phyloP scores from a whole-genome alignment of 2,888 invertebrate genomes.

The Polyommatus iphigenia region DNA sequence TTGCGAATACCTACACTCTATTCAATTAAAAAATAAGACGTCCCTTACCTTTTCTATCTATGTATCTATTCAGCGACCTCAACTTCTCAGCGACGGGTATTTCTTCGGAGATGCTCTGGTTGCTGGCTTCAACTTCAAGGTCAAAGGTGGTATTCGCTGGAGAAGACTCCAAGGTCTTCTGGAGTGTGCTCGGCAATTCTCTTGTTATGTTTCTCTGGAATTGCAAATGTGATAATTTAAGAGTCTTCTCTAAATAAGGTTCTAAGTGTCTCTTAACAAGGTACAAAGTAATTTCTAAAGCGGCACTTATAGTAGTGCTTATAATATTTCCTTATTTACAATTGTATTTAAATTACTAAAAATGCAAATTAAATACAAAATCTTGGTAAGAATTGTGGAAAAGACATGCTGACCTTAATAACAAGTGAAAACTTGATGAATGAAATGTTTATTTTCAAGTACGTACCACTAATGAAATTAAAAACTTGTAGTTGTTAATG shows the following conservation, averaged over 20 bases:
- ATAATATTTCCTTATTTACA: background rate
- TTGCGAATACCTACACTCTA: too few relatives aligned
- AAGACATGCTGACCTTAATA: background rate
- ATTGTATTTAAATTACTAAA: background rate
- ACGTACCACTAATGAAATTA: background rate
- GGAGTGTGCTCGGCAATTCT: slow-evolving; percentile 40
- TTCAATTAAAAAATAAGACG: background rate
- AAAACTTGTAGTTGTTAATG: background rate
- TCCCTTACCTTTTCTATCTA: slow-evolving; percentile 67
- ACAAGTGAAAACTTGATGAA: background rate
- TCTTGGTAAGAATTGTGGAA: background rate
- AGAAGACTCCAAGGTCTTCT: background rate
- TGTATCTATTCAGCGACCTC: slow-evolving; percentile 65
- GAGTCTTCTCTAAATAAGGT: background rate
- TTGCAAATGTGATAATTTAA: background rate
- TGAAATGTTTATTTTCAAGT: background rate
- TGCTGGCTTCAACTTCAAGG: slow-evolving; percentile 61
- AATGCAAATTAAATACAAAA: background rate
- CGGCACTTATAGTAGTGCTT: background rate
- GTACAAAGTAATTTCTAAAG: background rate
- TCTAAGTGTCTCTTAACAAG: background rate
- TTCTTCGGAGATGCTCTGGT: slow-evolving; percentile 66
- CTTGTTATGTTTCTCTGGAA: slow-evolving; percentile 54
- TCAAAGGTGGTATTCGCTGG: slow-evolving; percentile 58
- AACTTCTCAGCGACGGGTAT: slow-evolving; percentile 72